Percentiles rank a stretch among this genome's conserved stretches.
phyloP scores from a whole-genome alignment of 2,113 vertebrate genomes.

The Microtus oregoni region DNA sequence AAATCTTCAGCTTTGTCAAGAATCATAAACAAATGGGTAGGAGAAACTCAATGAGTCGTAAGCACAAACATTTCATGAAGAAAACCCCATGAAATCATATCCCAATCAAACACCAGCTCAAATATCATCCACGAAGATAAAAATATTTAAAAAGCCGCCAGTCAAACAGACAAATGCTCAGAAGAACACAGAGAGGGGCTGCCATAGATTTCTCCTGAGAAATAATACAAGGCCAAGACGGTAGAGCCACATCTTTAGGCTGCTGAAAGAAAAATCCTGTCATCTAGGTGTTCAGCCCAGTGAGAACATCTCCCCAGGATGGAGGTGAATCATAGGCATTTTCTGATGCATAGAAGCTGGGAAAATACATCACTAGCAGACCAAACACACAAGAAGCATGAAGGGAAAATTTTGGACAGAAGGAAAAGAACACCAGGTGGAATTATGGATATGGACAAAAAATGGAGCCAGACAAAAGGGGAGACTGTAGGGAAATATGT shows the following conservation, averaged over 20 bases:
- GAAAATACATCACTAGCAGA: conserved; percentile 8
- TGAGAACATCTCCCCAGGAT: conserved; percentile 41
- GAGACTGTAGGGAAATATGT: not conserved
- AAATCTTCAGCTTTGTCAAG: conserved; percentile 30
- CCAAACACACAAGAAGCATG: not conserved
- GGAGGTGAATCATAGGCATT: not conserved
- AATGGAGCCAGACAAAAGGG: conserved; percentile 4
- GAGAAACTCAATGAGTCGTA: conserved; percentile 38
- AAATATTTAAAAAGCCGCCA: conserved; percentile 38
- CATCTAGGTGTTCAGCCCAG: conserved; percentile 30
- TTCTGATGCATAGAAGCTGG: conserved; percentile 18
- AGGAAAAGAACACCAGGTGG: not conserved
- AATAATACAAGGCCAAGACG: not conserved
- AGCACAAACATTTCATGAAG: conserved; percentile 22
- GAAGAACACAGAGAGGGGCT: not conserved
- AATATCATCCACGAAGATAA: conserved; percentile 14
- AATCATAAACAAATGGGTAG: conserved; percentile 15
- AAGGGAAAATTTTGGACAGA: conserved; percentile 15
- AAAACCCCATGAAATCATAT: not conserved
- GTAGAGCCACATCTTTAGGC: not conserved
- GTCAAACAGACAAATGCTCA: not conserved
- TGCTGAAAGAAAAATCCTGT: not conserved
- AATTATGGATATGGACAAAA: conserved; percentile 11
- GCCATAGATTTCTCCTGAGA: conserved; percentile 9
- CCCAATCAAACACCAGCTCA: conserved; percentile 37